These are phyloP conservation scores for Pachycephala philippinensis DNA, from an alignment of 2,113 vertebrate species.

Conservation along the genomic window DNA sequence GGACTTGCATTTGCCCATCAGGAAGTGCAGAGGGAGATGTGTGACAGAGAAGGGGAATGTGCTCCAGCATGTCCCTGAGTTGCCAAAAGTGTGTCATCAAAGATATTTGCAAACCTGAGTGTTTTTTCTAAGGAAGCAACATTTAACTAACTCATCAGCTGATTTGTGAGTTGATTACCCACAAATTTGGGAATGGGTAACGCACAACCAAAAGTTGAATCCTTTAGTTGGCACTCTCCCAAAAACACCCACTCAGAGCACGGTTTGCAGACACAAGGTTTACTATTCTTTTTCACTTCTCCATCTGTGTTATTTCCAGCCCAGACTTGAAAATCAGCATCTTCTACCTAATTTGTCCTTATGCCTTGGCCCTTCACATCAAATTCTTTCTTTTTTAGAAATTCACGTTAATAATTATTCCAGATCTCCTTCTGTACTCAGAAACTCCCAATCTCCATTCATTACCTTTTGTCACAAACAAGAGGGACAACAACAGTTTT, in stretches of 20 bases:
- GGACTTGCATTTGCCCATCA: background rate
- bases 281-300: constrained; percentile 10
- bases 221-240: background rate
- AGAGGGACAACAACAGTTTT: background rate
- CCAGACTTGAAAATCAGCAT: background rate
- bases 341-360: background rate
- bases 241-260: background rate
- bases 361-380: background rate
- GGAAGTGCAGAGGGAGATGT: background rate
- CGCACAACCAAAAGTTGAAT: background rate
- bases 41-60: background rate
- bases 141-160: background rate
- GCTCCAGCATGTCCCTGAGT: background rate
- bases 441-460: background rate
- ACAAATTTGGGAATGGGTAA: background rate
- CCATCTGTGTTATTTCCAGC: background rate
- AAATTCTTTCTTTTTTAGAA: background rate
- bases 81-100: background rate
- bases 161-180: background rate
- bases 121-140: background rate
- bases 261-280: background rate
- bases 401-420: background rate
- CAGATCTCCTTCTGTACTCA: background rate
- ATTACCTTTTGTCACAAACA: background rate
- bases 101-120: background rate